phyloP scores from a whole-genome alignment of 2,888 invertebrate species.

The Epistrophe grossulariae region DNA sequence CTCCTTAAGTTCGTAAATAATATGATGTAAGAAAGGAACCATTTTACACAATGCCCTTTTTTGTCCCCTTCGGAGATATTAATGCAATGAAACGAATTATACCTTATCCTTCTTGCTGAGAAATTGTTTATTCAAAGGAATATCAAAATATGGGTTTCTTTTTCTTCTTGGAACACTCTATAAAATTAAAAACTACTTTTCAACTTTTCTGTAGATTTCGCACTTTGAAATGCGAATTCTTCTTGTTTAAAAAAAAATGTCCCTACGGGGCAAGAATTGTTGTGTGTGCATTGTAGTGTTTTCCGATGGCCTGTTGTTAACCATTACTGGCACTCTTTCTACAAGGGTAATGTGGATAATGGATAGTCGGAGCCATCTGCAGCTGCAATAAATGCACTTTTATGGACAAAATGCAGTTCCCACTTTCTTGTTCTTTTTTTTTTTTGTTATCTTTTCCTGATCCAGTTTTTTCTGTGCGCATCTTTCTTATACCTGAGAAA shows the following conservation, averaged over 20 bases:
- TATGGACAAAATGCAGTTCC: constrained; percentile 39
- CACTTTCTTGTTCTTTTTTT: constrained; percentile 16
- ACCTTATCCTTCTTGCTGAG: neutral
- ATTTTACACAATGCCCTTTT: constrained; percentile 13
- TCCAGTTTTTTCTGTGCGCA: neutral
- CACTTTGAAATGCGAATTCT: constrained; percentile 32
- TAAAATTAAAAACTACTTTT: neutral
- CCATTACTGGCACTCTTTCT: neutral
- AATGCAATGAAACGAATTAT: constrained; percentile 3
- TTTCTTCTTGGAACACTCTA: constrained; percentile 20
- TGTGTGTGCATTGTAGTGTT: neutral
- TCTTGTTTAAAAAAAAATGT: neutral
- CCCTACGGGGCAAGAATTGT: neutral
- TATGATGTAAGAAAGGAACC: constrained; percentile 18
- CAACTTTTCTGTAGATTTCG: constrained; percentile 43
- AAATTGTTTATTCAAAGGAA: constrained; percentile 20
- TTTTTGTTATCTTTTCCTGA: constrained; percentile 1
- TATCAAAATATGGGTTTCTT: constrained; percentile 34
- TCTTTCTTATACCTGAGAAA: constrained; percentile 31
- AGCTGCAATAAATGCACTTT: constrained; percentile 51
- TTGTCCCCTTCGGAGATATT: constrained; percentile 26
- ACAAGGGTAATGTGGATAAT: neutral
- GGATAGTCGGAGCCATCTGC: constrained; percentile 40
- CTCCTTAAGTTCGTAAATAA: constrained; percentile 5
- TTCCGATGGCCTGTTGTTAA: neutral